These are phyloP conservation scores for Entomyzon cyanotis DNA, from an alignment of 2,113 vertebrate genomes.

Conservation along the genomic window DNA sequence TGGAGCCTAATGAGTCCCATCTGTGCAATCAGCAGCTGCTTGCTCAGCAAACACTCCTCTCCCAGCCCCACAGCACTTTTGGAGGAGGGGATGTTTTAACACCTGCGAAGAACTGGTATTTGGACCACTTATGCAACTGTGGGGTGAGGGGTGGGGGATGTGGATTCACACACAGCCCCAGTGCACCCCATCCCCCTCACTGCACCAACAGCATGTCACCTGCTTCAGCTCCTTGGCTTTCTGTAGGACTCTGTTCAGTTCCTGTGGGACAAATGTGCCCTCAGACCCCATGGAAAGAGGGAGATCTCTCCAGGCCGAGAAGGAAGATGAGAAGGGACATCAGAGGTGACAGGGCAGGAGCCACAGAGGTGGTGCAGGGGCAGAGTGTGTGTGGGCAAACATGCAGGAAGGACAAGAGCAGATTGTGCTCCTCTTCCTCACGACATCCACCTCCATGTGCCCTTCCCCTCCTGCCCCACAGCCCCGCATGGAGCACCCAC, in stretches of 20 bases:
- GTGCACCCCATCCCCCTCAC: background rate
- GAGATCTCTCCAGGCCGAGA: background rate
- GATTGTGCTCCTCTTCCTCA: background rate
- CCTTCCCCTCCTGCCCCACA: background rate
- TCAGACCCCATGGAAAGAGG: background rate
- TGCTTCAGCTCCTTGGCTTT: background rate
- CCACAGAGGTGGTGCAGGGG: too few species aligned
- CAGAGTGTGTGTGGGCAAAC: background rate
- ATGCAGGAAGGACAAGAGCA: accelerated
- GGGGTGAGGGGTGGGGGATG: accelerated
- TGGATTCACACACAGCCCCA: background rate
- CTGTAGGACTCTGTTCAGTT: background rate
- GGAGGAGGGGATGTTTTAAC: background rate
- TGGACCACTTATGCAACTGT: background rate
- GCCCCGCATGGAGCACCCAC: background rate
- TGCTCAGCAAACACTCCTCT: slow-evolving; percentile 37
- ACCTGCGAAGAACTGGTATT: background rate
- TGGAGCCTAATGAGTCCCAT: background rate
- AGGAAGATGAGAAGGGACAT: background rate
- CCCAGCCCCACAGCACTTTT: background rate
- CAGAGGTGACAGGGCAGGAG: background rate
- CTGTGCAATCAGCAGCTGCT: slow-evolving; percentile 39
- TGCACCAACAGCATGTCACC: background rate
- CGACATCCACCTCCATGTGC: background rate
- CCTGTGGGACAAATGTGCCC: background rate